These are phyloP conservation scores for Telmatochromis sp. DNA, from an alignment of 2,113 vertebrate species.

Conservation along the genomic window DNA sequence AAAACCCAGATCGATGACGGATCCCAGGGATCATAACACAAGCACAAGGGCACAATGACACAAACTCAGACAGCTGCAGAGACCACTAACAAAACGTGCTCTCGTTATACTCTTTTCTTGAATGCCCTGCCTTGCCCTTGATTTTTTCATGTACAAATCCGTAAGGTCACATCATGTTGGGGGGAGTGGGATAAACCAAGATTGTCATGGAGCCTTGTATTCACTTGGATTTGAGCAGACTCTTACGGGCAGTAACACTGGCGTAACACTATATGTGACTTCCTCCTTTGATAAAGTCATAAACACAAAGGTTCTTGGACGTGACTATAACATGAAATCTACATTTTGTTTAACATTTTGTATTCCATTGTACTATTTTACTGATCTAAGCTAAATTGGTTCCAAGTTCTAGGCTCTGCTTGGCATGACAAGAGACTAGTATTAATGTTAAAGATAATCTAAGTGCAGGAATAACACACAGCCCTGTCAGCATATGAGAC, in stretches of 20 bases:
- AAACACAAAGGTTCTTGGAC: not conserved
- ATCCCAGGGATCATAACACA: not conserved
- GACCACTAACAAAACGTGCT: not conserved
- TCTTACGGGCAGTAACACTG: fast-evolving
- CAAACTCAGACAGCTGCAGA: not conserved
- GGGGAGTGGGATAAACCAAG: not conserved
- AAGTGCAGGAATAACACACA: not conserved
- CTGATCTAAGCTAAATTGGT: not conserved
- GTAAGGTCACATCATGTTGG: not conserved
- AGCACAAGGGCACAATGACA: not conserved
- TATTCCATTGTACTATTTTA: not conserved
- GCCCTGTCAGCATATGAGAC: not conserved
- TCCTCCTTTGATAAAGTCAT: not conserved
- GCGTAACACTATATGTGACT: not conserved
- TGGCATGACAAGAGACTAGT: not conserved
- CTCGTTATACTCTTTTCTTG: not conserved
- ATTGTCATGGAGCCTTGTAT: not conserved
- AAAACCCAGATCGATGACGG: not conserved
- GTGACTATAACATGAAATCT: not conserved
- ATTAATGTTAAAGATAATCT: not conserved
- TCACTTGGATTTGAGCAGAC: not conserved
- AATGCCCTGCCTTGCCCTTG: not conserved
- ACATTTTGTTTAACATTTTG: not conserved
- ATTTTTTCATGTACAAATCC: not conserved
- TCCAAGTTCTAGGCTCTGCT: not conserved